A percentile compares a stretch with the other conserved stretches of the same genome.
These are phyloP conservation scores for Taurulus bubalis DNA, from an alignment of 2,113 vertebrate genomes.

Conservation along the genomic window DNA sequence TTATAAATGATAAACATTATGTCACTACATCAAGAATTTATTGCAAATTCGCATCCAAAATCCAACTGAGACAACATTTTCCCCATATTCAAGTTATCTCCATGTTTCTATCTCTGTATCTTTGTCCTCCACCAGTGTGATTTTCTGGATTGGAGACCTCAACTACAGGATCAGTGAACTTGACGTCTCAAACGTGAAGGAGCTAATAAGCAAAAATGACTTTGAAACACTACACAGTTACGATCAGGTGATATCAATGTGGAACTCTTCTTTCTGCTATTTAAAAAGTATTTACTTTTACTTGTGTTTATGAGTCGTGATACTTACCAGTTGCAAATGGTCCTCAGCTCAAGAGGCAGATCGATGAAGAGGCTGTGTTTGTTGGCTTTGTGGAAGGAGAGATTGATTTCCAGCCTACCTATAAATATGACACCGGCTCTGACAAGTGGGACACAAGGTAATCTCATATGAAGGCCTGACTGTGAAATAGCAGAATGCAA, in stretches of 20 bases:
- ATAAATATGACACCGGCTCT: slow-evolving; percentile 95
- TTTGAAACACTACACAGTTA: slow-evolving; percentile 87
- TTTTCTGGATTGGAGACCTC: slow-evolving; percentile 95
- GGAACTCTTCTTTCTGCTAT: neutral
- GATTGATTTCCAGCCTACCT: slow-evolving; percentile 95
- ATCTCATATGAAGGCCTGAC: neutral
- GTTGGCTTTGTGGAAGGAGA: slow-evolving; percentile 92
- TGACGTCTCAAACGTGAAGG: slow-evolving; percentile 91
- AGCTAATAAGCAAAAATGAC: slow-evolving; percentile 88
- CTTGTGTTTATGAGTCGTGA: neutral
- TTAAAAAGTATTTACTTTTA: neutral
- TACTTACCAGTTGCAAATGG: slow-evolving; percentile 14
- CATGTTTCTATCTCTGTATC: neutral
- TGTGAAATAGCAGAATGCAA: neutral
- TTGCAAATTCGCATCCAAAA: neutral
- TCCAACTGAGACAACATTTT: neutral
- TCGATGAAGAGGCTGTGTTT: slow-evolving; percentile 89
- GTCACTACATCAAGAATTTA: neutral
- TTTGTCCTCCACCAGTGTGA: slow-evolving; percentile 51
- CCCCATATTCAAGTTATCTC: neutral
- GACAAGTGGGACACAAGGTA: slow-evolving; percentile 98
- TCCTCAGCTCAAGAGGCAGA: slow-evolving; percentile 91
- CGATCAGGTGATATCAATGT: slow-evolving; percentile 88
- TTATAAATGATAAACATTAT: neutral
- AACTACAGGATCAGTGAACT: slow-evolving; percentile 96